Evolutionary conservation across 1,140 invertebrate species (phyloP).

Genomic region (Drosophila arawakana): DNA sequence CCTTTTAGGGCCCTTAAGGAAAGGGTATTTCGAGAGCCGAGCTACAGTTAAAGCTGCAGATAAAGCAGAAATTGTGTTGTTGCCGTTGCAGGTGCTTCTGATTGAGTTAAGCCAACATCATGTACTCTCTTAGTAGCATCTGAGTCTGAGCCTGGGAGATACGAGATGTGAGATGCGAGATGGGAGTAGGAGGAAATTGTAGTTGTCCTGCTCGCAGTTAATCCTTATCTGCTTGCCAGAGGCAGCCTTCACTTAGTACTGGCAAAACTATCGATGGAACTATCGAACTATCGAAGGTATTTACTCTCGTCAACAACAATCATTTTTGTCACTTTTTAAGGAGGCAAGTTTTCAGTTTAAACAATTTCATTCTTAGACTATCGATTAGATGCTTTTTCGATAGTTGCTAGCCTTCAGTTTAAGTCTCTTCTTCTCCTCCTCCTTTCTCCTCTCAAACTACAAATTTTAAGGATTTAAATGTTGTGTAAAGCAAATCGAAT

Average conservation of each 20-base stretch:
- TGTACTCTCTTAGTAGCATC: constrained; percentile 35
- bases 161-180: not conserved
- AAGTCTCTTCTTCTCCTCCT: not conserved
- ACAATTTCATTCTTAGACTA: no score
- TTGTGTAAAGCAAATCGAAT: constrained; percentile 66
- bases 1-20: not conserved
- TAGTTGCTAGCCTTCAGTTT: no score
- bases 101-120: constrained; percentile 80
- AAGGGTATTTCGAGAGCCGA: not conserved
- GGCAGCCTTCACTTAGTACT: constrained; percentile 13
- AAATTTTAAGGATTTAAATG: constrained; percentile 82
- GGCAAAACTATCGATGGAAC: no score
- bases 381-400: no score
- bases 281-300: no score
- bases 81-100: constrained; percentile 70
- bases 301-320: no score
- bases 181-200: constrained; percentile 6
- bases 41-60: constrained; percentile 10
- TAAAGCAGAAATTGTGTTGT: constrained; percentile 24
- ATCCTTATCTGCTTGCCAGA: constrained; percentile 49
- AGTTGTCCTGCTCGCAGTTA: constrained; percentile 38
- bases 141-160: constrained; percentile 20
- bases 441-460: constrained; percentile 35
- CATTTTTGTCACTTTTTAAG: no score
- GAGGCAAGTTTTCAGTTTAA: no score